These are phyloP conservation scores for Cheiracanthium punctorium DNA, from an alignment of 2,888 invertebrate species.

Conservation along the genomic window DNA sequence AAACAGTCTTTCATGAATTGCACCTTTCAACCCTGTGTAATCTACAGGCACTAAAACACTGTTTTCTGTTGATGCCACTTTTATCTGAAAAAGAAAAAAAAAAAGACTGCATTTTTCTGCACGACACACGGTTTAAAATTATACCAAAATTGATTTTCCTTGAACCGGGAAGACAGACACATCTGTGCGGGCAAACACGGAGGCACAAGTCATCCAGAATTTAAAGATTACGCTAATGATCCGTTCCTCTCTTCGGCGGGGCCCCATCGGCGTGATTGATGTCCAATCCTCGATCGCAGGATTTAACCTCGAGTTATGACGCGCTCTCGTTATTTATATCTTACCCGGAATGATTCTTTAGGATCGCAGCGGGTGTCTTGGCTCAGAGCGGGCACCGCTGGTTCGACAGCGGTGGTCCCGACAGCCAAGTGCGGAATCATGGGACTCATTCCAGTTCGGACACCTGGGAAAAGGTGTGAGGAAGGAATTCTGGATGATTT, in stretches of 20 bases:
- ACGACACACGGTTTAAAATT: not conserved
- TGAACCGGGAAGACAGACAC: not conserved
- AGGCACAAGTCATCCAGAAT: not conserved
- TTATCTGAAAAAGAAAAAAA: too few species aligned
- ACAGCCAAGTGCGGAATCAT: not conserved
- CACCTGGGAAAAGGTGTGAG: constrained; percentile 10
- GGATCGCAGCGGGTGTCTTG: not conserved
- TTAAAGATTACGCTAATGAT: not conserved
- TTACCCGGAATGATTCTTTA: constrained; percentile 2
- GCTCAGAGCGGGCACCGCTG: constrained; percentile 10
- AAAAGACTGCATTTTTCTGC: too few species aligned
- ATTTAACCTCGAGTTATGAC: constrained; percentile 56
- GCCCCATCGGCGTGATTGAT: constrained; percentile 2
- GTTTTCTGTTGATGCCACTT: too few species aligned
- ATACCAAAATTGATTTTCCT: not conserved
- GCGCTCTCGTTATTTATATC: constrained; percentile 16
- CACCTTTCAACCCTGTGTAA: too few species aligned
- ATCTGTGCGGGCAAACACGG: too few species aligned
- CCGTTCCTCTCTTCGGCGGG: not conserved
- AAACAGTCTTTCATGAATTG: too few species aligned
- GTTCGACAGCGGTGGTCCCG: not conserved
- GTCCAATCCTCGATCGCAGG: constrained; percentile 17
- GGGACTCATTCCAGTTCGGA: constrained; percentile 7
- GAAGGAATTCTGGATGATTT: not conserved
- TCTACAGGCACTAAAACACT: too few species aligned